Evolutionary conservation across 2,113 vertebrate genomes (phyloP), one percentile per base, ranked within the genome.

Genomic region (Gnathonemus longibarbis): DNA sequence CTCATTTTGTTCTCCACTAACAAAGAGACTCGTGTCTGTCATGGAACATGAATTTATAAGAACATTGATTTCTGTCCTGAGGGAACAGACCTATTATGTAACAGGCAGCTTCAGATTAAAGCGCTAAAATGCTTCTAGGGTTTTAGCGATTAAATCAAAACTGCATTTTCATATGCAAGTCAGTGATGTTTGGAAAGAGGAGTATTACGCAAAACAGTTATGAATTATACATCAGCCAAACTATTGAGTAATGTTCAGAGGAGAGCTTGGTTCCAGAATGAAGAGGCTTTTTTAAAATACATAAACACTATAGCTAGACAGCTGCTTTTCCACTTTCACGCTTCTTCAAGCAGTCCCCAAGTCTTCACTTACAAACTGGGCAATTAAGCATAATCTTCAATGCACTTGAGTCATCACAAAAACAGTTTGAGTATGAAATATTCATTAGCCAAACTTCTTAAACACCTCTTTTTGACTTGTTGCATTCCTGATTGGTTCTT

Each of bases 1-100:
- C 90, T 91, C 88, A 92, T 84, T 46, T 92, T 88, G 87, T 91
- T 70, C 80, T 84, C 49, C 86, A 89, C 90, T 89, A 84, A 89
- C 53, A 90, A 46, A 91, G 83, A 89, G 89, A 91, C 89, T 91
- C 49, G 58, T 84, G 90, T 91, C 89, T 88, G 77, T 6, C 70
- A 45, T 48, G 45, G 45, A 80, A 77, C 35, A 52, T 49, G 48
- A 86, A 88, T 90, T 50, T 88, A 48, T 89, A 35, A 90, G 48
- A 85, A 89, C 88, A 21, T 70, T 90, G 15, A 35, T 53, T 56
- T 53, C 49, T 56, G n/a, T 53, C 48, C 50, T 21, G 86, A 90
- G 66, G 84, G 48, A 17, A 53, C 49, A 90, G 89, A 91, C 88
- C 90, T 42, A 48, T 27, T 56, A 48, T 88, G 85, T 74, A 62